Conservation (phyloP, 2,113 vertebrate species). For the Tragelaphus buxtoni region DNA sequence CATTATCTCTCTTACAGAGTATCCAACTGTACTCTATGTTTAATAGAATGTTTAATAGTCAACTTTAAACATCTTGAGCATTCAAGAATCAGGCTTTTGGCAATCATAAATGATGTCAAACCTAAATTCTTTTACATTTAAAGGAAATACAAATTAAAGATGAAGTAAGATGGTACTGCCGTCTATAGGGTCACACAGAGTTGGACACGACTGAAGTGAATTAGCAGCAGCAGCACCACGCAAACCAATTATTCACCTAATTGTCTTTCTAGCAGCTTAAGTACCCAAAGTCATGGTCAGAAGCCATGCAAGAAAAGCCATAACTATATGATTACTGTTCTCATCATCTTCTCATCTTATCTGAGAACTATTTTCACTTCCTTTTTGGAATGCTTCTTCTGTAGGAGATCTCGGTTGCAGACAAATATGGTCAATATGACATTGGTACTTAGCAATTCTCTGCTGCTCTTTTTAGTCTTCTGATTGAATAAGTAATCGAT, state of each 20-base stretch:
- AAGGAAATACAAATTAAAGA: background rate
- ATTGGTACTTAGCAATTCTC: background rate
- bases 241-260: background rate
- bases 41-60: background rate
- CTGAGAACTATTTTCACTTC: background rate
- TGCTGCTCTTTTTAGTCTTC: background rate
- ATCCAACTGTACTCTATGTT: background rate
- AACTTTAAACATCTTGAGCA: background rate
- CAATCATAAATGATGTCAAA: background rate
- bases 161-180: background rate
- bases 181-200: too few species aligned
- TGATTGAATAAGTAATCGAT: conserved; percentile 4
- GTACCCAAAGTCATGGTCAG: background rate
- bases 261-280: background rate
- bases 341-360: background rate
- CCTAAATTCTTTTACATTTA: background rate
- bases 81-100: background rate
- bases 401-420: background rate
- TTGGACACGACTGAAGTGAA: too few species aligned
- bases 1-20: conserved; percentile 23
- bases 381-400: background rate
- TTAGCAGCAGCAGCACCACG: too few species aligned
- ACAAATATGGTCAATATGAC: background rate
- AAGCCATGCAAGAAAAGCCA: background rate
- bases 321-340: background rate